These are phyloP conservation scores for Sinhomidia bicolor DNA, from an alignment of 2,888 invertebrate genomes.

Conservation along the genomic window DNA sequence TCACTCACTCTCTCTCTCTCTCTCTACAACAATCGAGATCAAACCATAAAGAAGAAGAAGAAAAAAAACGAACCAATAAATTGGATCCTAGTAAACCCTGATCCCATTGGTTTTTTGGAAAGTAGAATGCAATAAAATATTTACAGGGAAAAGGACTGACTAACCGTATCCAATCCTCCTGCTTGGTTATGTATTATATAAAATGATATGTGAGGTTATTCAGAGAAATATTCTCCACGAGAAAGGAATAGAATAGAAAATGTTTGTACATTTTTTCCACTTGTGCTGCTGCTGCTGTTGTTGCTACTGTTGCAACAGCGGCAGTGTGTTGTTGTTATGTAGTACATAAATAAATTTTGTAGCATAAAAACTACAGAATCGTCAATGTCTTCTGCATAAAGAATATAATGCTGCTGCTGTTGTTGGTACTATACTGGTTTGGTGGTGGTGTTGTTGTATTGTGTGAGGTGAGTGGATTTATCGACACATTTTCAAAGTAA, in stretches of 20 bases:
- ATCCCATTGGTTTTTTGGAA: conserved; percentile 62
- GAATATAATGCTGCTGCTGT: too few relatives aligned
- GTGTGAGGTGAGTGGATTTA: neutral
- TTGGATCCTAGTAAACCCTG: conserved; percentile 60
- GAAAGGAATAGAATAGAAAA: conserved; percentile 17
- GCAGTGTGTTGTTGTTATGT: neutral
- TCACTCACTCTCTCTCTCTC: conserved; percentile 8
- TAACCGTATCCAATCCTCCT: conserved; percentile 41
- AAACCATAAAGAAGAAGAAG: conserved; percentile 45
- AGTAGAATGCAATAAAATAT: conserved; percentile 74
- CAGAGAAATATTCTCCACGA: neutral
- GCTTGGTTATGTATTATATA: conserved; percentile 23
- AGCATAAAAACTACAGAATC: neutral
- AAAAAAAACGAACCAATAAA: conserved; percentile 69
- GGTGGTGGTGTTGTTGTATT: too few relatives aligned
- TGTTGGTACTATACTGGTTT: too few relatives aligned
- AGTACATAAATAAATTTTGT: conserved; percentile 22
- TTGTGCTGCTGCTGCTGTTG: too few relatives aligned
- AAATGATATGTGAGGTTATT: conserved; percentile 43
- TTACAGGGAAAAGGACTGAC: conserved; percentile 65
- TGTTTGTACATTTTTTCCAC: neutral
- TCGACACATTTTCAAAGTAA: conserved; percentile 35
- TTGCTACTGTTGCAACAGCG: too few relatives aligned
- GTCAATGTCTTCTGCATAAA: conserved; percentile 1
- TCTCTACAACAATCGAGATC: conserved; percentile 46